phyloP scores from a whole-genome alignment of 2,113 vertebrate species.

The Pollachius pollachius region DNA sequence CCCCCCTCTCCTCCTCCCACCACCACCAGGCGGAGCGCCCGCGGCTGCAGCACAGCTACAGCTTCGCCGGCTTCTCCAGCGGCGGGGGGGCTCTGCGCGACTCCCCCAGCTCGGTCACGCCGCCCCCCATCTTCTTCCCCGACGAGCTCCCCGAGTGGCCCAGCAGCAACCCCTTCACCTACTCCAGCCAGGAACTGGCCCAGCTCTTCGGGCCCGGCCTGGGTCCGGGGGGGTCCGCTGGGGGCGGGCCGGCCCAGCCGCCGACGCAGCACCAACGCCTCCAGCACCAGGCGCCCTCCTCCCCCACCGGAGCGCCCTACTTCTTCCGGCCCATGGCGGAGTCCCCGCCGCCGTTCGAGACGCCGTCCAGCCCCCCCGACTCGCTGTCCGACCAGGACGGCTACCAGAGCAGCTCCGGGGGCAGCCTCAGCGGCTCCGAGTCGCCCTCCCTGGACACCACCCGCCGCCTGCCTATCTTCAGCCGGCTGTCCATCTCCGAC shows the following conservation, averaged over 20 bases:
- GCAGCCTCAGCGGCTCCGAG: slow-evolving; percentile 94
- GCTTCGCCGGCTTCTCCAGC: slow-evolving; percentile 84
- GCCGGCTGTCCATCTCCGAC: slow-evolving; percentile 98
- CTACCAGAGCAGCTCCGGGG: slow-evolving; percentile 96
- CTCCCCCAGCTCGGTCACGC: slow-evolving; percentile 91
- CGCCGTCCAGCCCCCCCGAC: slow-evolving; percentile 91
- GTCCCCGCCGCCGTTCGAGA: slow-evolving; percentile 90
- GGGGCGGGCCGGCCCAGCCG: no score
- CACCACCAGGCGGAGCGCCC: slow-evolving; percentile 72
- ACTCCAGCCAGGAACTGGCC: slow-evolving; percentile 84
- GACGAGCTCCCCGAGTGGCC: slow-evolving; percentile 88
- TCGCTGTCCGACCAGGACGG: slow-evolving; percentile 97
- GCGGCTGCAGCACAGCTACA: slow-evolving; percentile 86
- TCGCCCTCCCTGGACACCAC: slow-evolving; percentile 93
- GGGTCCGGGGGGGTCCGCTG: no score
- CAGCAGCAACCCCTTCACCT: slow-evolving; percentile 80
- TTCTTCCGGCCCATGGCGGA: slow-evolving; percentile 91
- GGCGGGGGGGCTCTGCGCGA: slow-evolving; percentile 76
- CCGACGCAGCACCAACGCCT: no score
- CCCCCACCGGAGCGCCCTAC: slow-evolving; percentile 83
- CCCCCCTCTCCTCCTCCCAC: no score
- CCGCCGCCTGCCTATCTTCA: slow-evolving; percentile 97
- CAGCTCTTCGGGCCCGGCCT: slow-evolving; percentile 77
- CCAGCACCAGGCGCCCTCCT: slow-evolving; percentile 60
- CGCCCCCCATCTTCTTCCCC: slow-evolving; percentile 88